Conservation (phyloP, 2,113 vertebrate genomes). For the Tichodroma muraria region DNA sequence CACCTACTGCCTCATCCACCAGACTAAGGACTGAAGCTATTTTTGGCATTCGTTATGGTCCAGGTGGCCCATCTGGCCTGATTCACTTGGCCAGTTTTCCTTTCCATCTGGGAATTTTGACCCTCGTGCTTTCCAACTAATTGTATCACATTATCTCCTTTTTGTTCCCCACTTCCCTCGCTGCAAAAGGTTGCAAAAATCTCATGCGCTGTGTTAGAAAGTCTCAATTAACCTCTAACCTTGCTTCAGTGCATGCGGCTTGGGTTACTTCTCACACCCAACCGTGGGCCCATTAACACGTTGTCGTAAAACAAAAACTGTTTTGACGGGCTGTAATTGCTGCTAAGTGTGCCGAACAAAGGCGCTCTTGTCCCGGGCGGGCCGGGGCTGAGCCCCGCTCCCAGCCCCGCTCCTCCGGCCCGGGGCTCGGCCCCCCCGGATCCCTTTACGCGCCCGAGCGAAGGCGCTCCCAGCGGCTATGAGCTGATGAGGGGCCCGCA, state of each 20-base stretch:
- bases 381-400: constrained; percentile 29
- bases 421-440: constrained; percentile 16
- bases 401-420: background rate
- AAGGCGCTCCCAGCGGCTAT: constrained; percentile 61
- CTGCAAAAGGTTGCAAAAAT: constrained; percentile 87
- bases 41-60: constrained; percentile 71
- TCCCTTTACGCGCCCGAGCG: constrained; percentile 44
- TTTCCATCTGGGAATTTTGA: constrained; percentile 80
- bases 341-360: constrained; percentile 89
- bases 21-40: constrained; percentile 66
- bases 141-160: constrained; percentile 93
- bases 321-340: constrained; percentile 94
- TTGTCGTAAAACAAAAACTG: constrained; percentile 88
- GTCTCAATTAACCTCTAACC: constrained; percentile 94
- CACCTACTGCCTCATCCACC: constrained; percentile 53
- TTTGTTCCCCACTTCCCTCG: constrained; percentile 80
- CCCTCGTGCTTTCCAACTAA: constrained; percentile 84
- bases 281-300: constrained; percentile 88
- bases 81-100: constrained; percentile 72
- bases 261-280: constrained; percentile 93
- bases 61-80: constrained; percentile 79
- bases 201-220: constrained; percentile 89
- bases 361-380: constrained; percentile 72
- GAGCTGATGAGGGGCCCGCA: constrained; percentile 75
- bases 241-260: constrained; percentile 80